Conservation (phyloP, 2,113 vertebrate species). For the Emydocephalus ijimae region DNA sequence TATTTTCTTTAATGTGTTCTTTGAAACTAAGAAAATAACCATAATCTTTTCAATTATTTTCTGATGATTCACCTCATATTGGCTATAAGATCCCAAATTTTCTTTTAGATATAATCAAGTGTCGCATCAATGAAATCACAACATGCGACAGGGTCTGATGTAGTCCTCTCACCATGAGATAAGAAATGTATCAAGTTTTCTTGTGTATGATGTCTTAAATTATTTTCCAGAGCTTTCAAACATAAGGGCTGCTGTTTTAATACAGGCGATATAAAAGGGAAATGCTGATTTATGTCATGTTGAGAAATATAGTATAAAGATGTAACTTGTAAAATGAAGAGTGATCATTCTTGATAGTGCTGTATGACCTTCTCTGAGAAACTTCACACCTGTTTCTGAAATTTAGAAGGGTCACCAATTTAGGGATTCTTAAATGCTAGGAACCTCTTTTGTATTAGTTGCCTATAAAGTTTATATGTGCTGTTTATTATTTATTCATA, state of each 20-base stretch:
- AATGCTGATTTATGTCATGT: not conserved
- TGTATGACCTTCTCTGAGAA: not conserved
- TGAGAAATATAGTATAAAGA: not conserved
- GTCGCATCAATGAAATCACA: not conserved
- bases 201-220: not conserved
- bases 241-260: not conserved
- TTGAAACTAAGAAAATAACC: not conserved
- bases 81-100: not conserved
- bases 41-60: not conserved
- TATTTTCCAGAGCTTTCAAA: not conserved
- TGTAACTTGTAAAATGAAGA: not conserved
- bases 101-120: not conserved
- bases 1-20: not conserved
- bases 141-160: not conserved
- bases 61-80: not conserved
- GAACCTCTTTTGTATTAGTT: not conserved
- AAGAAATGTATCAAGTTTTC: not conserved
- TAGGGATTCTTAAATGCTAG: not conserved
- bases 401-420: not conserved
- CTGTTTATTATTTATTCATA: not conserved
- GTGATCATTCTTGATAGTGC: not conserved
- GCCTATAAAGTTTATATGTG: not conserved
- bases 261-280: not conserved
- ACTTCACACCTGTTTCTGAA: not conserved
- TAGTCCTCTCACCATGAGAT: not conserved